Percentiles rank a stretch among this genome's conserved stretches.
These are phyloP conservation scores for Mohoua ochrocephala DNA, from an alignment of 2,113 vertebrate genomes.

Conservation along the genomic window DNA sequence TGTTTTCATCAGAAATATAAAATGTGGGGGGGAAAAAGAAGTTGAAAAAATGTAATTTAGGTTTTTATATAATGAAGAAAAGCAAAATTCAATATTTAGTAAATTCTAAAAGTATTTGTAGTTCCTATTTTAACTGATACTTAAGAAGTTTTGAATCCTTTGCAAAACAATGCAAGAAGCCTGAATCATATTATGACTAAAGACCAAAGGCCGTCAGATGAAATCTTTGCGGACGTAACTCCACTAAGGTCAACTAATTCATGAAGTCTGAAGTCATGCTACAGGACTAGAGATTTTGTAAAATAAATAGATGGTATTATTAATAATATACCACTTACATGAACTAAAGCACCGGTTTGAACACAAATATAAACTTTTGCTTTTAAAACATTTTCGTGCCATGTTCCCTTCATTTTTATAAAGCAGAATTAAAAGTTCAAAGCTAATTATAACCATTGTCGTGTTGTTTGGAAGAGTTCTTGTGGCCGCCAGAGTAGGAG, in stretches of 20 bases:
- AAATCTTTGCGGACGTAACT: background rate
- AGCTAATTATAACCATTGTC: background rate
- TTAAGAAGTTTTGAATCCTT: background rate
- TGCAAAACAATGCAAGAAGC: background rate
- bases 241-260: background rate
- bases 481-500: background rate
- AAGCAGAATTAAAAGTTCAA: background rate
- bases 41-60: background rate
- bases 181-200: background rate
- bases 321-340: background rate
- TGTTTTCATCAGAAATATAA: background rate
- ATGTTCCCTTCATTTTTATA: background rate
- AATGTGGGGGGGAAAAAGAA: accelerated
- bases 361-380: background rate
- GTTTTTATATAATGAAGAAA: background rate
- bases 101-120: background rate
- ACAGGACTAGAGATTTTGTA: background rate
- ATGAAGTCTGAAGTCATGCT: background rate
- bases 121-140: background rate
- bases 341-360: background rate
- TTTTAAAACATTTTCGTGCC: background rate
- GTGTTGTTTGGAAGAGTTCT: background rate
- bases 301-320: background rate
- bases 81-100: background rate
- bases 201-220: background rate